These are phyloP conservation scores for Strix uralensis DNA, from an alignment of 2,113 vertebrate genomes.

Conservation along the genomic window DNA sequence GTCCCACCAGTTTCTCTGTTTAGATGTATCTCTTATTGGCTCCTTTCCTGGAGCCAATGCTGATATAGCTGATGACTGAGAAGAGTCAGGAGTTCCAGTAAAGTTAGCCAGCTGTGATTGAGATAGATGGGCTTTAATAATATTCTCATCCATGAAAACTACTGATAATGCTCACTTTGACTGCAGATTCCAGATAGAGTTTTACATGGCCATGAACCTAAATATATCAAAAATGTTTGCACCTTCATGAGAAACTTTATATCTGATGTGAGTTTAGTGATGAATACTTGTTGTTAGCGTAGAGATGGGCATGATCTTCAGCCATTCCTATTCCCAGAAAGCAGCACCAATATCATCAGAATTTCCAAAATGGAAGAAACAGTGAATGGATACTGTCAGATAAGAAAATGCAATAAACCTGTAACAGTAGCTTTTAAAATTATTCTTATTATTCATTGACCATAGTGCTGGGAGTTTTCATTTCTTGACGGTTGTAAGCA, in stretches of 20 bases:
- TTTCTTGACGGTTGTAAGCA: neutral
- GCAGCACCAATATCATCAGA: neutral
- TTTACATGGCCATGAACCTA: neutral
- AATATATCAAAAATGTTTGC: neutral
- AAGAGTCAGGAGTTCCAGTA: neutral
- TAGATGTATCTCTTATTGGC: neutral
- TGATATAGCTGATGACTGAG: neutral
- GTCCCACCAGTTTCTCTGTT: neutral
- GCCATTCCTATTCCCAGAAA: neutral
- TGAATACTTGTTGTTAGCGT: neutral
- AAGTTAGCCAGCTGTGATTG: neutral
- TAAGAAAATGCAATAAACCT: neutral
- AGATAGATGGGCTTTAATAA: constrained; percentile 44
- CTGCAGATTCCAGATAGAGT: neutral
- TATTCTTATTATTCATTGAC: neutral
- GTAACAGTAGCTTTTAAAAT: neutral
- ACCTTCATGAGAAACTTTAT: neutral
- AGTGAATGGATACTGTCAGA: neutral
- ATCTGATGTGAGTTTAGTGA: neutral
- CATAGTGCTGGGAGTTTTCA: neutral
- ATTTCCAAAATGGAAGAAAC: neutral
- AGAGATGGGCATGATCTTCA: neutral
- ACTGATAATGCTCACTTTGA: neutral
- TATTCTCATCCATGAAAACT: neutral
- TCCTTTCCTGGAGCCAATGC: neutral